A percentile compares a stretch with the other conserved stretches of the same genome.
phyloP scores from a whole-genome alignment of 1,140 invertebrate species.

The Drosophila melanica region DNA sequence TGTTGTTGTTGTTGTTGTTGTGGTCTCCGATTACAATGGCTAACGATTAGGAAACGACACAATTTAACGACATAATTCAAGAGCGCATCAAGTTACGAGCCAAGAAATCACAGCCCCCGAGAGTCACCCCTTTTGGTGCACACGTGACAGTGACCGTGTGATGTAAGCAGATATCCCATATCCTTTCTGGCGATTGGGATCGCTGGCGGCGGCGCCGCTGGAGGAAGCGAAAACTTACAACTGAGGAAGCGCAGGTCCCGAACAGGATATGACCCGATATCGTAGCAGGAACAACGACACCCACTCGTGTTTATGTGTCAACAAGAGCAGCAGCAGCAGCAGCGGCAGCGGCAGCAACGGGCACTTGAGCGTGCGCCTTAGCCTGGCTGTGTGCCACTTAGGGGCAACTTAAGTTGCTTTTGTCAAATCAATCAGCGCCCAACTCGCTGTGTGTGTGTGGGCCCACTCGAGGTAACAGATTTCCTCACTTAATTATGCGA shows the following conservation, averaged over 20 bases:
- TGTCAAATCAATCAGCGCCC: slow-evolving; percentile 60
- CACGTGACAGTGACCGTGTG: slow-evolving; percentile 44
- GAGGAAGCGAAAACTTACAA: slow-evolving; percentile 82
- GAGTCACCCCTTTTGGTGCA: slow-evolving; percentile 58
- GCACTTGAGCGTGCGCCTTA: slow-evolving; percentile 64
- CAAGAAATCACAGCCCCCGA: slow-evolving; percentile 24
- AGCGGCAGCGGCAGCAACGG: slow-evolving; percentile 3
- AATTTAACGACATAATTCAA: slow-evolving; percentile 83
- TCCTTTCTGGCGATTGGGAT: slow-evolving; percentile 73
- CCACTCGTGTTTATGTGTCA: slow-evolving; percentile 67
- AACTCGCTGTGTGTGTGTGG: slow-evolving; percentile 45
- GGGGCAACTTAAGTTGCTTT: slow-evolving; percentile 64
- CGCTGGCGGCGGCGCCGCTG: slow-evolving; percentile 28
- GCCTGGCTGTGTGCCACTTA: slow-evolving; percentile 61
- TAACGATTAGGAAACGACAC: slow-evolving; percentile 81
- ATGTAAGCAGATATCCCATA: slow-evolving; percentile 78
- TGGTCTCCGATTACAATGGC: slow-evolving; percentile 64
- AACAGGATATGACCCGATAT: slow-evolving; percentile 63
- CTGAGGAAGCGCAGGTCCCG: slow-evolving; percentile 63
- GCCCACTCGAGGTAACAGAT: slow-evolving; percentile 63
- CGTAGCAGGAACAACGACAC: slow-evolving; percentile 51
- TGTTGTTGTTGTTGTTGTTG: slow-evolving; percentile 8
- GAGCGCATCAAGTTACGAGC: slow-evolving; percentile 74
- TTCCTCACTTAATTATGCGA: slow-evolving; percentile 77
- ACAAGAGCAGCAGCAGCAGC: slow-evolving; percentile 30